A percentile compares a stretch with the other conserved stretches of the same genome.
Evolutionary conservation across 2,888 invertebrate species (phyloP).

Genomic region (Drosophila eohydei): DNA sequence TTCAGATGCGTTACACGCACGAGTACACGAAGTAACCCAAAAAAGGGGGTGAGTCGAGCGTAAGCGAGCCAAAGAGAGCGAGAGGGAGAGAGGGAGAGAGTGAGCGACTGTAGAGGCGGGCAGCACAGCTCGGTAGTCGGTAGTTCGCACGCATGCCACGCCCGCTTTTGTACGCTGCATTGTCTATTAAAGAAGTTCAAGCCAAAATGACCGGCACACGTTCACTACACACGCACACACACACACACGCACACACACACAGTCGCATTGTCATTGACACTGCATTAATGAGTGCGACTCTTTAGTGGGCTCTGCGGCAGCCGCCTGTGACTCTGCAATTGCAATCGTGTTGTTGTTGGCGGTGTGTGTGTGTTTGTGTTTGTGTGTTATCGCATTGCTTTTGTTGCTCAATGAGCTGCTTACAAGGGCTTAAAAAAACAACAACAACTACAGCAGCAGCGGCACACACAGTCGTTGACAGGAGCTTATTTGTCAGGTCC

Average conservation of each 20-base stretch:
- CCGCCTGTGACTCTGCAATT: conserved; percentile 27
- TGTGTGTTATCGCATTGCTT: conserved; percentile 45
- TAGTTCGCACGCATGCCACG: conserved; percentile 64
- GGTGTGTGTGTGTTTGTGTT: conserved; percentile 2
- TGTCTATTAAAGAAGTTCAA: conserved; percentile 64
- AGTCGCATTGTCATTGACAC: conserved; percentile 57
- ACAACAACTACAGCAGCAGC: not conserved
- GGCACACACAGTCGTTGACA: conserved; percentile 19
- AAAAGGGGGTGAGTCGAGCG: conserved; percentile 7
- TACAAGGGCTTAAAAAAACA: conserved; percentile 46
- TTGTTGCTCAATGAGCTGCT: conserved; percentile 65
- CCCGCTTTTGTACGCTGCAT: conserved; percentile 33
- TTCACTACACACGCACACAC: conserved; percentile 24
- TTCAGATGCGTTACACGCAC: conserved; percentile 84
- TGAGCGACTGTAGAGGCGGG: not conserved
- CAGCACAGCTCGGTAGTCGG: conserved; percentile 8
- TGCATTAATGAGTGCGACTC: conserved; percentile 64
- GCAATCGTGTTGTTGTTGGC: conserved; percentile 12
- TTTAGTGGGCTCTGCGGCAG: conserved; percentile 41
- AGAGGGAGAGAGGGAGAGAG: not conserved
- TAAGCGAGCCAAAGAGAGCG: not conserved
- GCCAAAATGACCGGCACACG: conserved; percentile 61
- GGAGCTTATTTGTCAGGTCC: conserved; percentile 26
- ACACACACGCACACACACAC: conserved; percentile 27
- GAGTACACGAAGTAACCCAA: conserved; percentile 66